Percentiles rank a stretch among this genome's conserved stretches.
Conservation (phyloP, 2,113 vertebrate species). For the Lagopus leucura region DNA sequence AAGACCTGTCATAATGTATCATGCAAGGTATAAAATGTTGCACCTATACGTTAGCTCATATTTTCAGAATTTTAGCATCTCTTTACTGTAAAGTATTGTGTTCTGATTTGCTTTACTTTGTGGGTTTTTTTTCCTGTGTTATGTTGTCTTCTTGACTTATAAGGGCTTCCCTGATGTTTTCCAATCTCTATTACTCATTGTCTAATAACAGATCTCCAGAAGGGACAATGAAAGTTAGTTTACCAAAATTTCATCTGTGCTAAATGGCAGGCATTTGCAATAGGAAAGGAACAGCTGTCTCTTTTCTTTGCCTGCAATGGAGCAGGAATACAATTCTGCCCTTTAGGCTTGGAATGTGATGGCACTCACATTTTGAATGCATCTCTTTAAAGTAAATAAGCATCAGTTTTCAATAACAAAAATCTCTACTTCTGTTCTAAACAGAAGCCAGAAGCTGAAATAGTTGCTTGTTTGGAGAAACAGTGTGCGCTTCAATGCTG, state of each 20-base stretch:
- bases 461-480: neutral
- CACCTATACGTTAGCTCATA: rapidly evolving
- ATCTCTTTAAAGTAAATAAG: neutral
- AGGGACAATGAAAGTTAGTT: neutral
- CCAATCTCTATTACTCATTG: neutral
- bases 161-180: neutral
- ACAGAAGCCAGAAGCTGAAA: neutral
- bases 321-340: neutral
- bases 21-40: neutral
- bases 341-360: neutral
- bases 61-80: neutral
- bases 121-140: neutral
- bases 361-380: neutral
- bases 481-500: neutral
- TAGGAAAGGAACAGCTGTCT: conserved; percentile 8
- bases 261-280: neutral
- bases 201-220: neutral
- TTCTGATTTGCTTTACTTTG: neutral
- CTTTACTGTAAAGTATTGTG: rapidly evolving
- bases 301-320: neutral
- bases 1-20: neutral
- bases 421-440: neutral
- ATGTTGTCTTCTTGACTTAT: neutral
- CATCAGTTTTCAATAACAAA: neutral
- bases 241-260: neutral